A percentile compares a stretch with the other conserved stretches of the same genome.
phyloP scores from a whole-genome alignment of 2,888 invertebrate species.

The Lymantria monacha region DNA sequence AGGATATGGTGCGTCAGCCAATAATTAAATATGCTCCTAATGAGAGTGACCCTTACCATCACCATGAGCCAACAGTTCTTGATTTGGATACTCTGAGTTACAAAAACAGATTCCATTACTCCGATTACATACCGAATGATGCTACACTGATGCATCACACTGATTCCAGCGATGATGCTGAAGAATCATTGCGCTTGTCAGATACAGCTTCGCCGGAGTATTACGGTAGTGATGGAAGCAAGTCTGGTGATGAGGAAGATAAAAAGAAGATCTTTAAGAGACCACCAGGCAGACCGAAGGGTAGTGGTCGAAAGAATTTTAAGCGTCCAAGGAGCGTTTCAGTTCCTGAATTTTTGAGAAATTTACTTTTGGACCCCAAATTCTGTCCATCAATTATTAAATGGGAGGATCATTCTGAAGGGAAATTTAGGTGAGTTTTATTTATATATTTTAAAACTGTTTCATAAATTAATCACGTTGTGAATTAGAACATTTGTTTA shows the following conservation, averaged over 20 bases:
- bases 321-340: constrained; percentile 76
- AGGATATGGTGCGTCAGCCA: constrained; percentile 57
- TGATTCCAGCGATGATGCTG: constrained; percentile 73
- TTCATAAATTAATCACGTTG: not conserved
- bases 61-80: constrained; percentile 58
- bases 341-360: constrained; percentile 93
- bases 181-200: constrained; percentile 61
- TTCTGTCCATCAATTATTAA: constrained; percentile 92
- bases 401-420: constrained; percentile 93
- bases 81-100: constrained; percentile 65
- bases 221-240: constrained; percentile 71
- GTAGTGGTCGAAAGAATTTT: constrained; percentile 69
- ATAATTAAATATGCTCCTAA: constrained; percentile 54
- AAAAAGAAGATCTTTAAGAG: constrained; percentile 72
- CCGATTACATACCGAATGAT: constrained; percentile 66
- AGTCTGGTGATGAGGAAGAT: constrained; percentile 74
- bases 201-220: constrained; percentile 68
- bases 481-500: constrained; percentile 11
- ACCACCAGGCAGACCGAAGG: constrained; percentile 80
- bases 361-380: constrained; percentile 87
- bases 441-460: not conserved
- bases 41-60: constrained; percentile 53
- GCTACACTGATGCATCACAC: constrained; percentile 45
- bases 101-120: constrained; percentile 53
- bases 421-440: constrained; percentile 86